Evolutionary conservation across 2,113 vertebrate species (phyloP).

Genomic region (Anthoscopus minutus): DNA sequence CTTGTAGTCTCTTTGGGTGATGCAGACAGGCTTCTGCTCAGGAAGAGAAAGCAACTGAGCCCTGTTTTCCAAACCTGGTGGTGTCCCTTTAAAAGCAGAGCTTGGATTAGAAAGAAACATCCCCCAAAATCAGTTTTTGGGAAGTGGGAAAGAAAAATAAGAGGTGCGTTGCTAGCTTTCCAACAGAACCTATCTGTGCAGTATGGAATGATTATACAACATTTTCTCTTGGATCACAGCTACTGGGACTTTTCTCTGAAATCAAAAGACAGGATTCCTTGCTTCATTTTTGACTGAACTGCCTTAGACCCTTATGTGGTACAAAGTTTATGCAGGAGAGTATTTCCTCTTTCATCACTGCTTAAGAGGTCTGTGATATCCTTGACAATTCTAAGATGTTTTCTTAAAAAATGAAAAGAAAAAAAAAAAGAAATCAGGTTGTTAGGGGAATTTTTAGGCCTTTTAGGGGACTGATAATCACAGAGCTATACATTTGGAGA

Average conservation of each 20-base stretch:
- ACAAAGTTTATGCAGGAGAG: background rate
- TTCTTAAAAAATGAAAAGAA: background rate
- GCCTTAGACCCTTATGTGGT: background rate
- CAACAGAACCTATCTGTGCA: background rate
- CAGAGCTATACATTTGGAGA: background rate
- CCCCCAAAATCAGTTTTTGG: background rate
- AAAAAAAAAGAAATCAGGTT: rapidly evolving
- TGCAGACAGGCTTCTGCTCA: background rate
- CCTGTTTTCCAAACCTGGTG: background rate
- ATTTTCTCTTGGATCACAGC: background rate
- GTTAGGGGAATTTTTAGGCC: background rate
- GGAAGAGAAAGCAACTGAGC: background rate
- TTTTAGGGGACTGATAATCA: background rate
- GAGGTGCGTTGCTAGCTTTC: background rate
- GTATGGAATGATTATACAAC: background rate
- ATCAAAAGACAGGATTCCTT: background rate
- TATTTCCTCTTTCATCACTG: background rate
- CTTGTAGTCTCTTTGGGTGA: background rate
- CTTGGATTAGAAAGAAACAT: background rate
- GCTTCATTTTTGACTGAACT: background rate
- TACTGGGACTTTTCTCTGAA: background rate
- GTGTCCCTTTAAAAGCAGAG: background rate
- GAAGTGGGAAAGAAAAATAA: background rate
- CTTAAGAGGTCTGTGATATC: background rate
- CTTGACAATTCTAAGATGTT: background rate